Evolutionary conservation across 2,888 invertebrate species (phyloP).

Genomic region (Drosophila melanosoma): DNA sequence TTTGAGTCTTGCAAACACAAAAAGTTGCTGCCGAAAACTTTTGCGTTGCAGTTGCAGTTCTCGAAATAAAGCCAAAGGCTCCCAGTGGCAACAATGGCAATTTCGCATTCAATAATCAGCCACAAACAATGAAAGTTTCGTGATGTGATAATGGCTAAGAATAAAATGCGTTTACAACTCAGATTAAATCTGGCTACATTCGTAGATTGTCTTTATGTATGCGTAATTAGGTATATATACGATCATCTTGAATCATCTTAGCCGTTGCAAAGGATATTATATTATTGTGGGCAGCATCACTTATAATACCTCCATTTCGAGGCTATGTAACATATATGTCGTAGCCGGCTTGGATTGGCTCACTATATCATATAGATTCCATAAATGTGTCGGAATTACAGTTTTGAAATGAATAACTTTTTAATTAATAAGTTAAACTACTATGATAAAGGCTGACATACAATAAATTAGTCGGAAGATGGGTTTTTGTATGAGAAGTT

Average conservation of each 20-base stretch:
- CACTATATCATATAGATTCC: neutral
- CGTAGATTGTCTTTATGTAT: neutral
- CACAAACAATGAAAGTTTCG: neutral
- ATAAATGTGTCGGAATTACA: neutral
- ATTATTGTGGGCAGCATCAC: neutral
- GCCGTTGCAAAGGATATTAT: neutral
- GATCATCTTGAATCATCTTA: neutral
- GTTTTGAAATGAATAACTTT: neutral
- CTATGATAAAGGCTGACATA: neutral
- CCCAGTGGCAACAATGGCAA: conserved; percentile 1
- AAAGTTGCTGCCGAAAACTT: neutral
- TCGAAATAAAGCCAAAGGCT: neutral
- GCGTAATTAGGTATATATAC: neutral
- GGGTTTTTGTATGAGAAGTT: neutral
- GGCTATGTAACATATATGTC: neutral
- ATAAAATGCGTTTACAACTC: neutral
- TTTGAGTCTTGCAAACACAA: neutral
- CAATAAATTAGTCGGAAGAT: neutral
- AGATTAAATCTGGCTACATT: neutral
- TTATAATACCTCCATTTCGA: neutral
- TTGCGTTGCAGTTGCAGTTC: neutral
- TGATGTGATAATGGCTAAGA: neutral
- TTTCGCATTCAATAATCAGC: neutral
- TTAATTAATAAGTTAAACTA: neutral
- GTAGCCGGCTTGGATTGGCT: neutral